These are phyloP conservation scores for Channa argus DNA, from an alignment of 2,113 vertebrate genomes.

Conservation along the genomic window DNA sequence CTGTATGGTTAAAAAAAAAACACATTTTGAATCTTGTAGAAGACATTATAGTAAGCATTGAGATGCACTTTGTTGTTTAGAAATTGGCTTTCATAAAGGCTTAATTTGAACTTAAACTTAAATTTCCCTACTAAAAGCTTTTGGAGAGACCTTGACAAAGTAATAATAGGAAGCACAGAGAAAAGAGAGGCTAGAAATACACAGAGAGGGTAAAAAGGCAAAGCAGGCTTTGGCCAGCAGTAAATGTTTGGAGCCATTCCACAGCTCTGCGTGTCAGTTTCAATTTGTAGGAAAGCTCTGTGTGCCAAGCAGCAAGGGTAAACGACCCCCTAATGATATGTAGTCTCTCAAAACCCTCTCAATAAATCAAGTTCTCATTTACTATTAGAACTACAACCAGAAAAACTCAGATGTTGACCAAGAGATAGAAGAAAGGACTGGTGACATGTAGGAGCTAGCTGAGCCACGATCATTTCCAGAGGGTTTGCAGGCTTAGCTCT, in stretches of 20 bases:
- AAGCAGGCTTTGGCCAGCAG: slow-evolving; percentile 21
- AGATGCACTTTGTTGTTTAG: background rate
- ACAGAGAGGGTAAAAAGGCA: slow-evolving; percentile 10
- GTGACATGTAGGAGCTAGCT: slow-evolving; percentile 40
- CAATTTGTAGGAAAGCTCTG: slow-evolving; percentile 19
- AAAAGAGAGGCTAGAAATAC: slow-evolving; percentile 18
- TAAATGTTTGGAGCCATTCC: slow-evolving; percentile 49
- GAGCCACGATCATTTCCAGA: slow-evolving; percentile 27
- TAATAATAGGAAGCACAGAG: background rate
- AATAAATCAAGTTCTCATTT: slow-evolving; percentile 47
- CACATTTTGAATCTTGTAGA: background rate
- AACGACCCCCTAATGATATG: slow-evolving; percentile 58
- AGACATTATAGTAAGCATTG: background rate
- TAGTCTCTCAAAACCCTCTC: slow-evolving; percentile 49
- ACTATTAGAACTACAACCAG: slow-evolving; percentile 23
- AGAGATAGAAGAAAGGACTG: slow-evolving; percentile 27
- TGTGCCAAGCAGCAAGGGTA: slow-evolving; percentile 59
- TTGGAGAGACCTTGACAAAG: slow-evolving; percentile 4
- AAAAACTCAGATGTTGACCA: slow-evolving; percentile 10
- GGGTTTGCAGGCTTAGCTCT: slow-evolving; percentile 3
- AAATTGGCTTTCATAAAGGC: background rate
- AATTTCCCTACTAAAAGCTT: slow-evolving; percentile 3
- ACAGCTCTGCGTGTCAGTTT: slow-evolving; percentile 46
- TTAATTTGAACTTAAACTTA: background rate
- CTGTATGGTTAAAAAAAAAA: background rate